Conservation (phyloP, 2,113 vertebrate genomes). For the Tachycineta bicolor region DNA sequence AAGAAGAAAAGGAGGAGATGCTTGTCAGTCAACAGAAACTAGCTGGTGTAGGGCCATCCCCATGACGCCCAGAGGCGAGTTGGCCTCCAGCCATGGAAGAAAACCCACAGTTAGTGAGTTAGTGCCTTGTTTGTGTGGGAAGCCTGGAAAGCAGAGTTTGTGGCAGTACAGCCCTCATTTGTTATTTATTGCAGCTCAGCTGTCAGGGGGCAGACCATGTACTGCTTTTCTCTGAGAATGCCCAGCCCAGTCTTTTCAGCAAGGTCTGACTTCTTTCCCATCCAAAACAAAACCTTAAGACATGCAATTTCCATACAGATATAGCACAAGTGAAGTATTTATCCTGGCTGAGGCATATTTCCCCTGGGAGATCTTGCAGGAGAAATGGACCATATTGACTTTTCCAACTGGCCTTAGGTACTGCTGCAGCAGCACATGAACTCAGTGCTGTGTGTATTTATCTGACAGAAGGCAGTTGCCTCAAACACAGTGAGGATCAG, state of each 20-base stretch:
- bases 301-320: not conserved
- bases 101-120: not conserved
- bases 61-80: accelerated
- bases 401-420: not conserved
- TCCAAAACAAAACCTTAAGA: not conserved
- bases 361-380: not conserved
- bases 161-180: not conserved
- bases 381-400: not conserved
- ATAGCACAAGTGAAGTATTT: not conserved
- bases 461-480: not conserved
- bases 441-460: not conserved
- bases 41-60: not conserved
- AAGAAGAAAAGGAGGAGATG: not conserved
- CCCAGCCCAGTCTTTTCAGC: not conserved
- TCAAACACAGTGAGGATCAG: not conserved
- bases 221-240: not conserved
- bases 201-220: not conserved
- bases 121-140: not conserved
- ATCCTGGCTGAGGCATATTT: not conserved
- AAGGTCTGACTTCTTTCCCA: not conserved
- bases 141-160: not conserved
- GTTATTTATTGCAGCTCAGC: not conserved
- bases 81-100: not conserved
- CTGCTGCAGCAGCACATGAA: not conserved
- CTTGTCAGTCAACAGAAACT: not conserved